phyloP scores from a whole-genome alignment of 2,113 vertebrate species.

The Corynorhinus townsendii region DNA sequence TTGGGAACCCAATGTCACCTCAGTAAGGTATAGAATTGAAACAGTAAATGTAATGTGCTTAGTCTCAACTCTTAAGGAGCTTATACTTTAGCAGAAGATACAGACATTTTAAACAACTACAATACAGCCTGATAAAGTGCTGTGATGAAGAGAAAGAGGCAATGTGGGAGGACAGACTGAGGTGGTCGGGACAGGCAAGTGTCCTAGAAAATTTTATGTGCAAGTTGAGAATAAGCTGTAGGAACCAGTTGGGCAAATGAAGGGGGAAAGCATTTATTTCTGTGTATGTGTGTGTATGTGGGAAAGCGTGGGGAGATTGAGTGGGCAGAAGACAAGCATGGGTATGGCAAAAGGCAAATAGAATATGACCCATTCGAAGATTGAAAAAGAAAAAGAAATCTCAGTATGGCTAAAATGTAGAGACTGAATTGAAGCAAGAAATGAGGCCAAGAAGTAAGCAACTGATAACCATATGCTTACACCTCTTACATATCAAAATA shows the following conservation, averaged over 20 bases:
- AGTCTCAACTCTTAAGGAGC: not conserved
- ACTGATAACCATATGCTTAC: not conserved
- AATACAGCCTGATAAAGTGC: not conserved
- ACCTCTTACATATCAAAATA: not conserved
- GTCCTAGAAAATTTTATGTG: not conserved
- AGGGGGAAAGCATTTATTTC: not conserved
- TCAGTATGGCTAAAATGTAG: not conserved
- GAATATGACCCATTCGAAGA: not conserved
- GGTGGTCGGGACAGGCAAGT: not conserved
- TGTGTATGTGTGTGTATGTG: not conserved
- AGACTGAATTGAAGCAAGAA: not conserved
- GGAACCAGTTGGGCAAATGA: not conserved
- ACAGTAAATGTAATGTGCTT: not conserved
- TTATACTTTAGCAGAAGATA: not conserved
- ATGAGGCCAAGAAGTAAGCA: not conserved
- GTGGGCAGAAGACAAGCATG: not conserved
- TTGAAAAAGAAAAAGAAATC: not conserved
- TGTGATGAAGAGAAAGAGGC: not conserved
- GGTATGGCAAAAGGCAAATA: not conserved
- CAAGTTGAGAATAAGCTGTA: not conserved
- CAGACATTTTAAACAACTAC: not conserved
- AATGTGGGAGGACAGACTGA: not conserved
- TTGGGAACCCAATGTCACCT: not conserved
- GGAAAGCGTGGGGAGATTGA: not conserved
- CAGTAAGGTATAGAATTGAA: not conserved